Conservation (phyloP, 2,888 invertebrate species). For the Orchesellides sinensis region DNA sequence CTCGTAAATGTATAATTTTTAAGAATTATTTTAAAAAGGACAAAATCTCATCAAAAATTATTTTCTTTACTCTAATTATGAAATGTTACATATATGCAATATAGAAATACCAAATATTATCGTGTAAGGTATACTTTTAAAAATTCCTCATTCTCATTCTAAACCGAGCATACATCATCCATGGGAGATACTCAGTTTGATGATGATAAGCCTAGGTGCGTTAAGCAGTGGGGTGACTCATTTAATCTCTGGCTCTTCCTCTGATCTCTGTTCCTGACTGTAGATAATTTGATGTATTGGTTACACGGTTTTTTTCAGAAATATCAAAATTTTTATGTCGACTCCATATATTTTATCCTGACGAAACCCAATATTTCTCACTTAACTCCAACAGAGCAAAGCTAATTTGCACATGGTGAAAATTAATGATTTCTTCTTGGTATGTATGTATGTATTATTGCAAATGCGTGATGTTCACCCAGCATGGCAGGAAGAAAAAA, state of each 20-base stretch:
- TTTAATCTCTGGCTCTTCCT: neutral
- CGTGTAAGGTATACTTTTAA: no score
- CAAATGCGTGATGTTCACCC: slow-evolving; percentile 50
- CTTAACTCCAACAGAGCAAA: slow-evolving; percentile 55
- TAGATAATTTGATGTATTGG: slow-evolving; percentile 42
- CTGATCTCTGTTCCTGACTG: neutral
- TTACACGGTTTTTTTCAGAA: neutral
- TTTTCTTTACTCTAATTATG: no score
- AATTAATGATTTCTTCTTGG: slow-evolving; percentile 53
- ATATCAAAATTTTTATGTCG: neutral
- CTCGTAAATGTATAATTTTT: no score
- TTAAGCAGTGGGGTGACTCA: slow-evolving; percentile 34
- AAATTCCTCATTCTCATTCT: neutral
- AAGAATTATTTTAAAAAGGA: no score
- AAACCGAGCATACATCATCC: neutral
- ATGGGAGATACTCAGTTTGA: no score
- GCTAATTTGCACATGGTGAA: slow-evolving; percentile 57
- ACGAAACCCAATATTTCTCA: slow-evolving; percentile 38
- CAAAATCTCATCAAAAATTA: no score
- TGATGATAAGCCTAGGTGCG: slow-evolving; percentile 28
- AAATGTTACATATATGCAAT: no score
- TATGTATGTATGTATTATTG: no score
- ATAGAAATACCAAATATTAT: no score
- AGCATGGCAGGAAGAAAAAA: slow-evolving; percentile 25
- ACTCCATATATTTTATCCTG: neutral